A percentile compares a stretch with the other conserved stretches of the same genome.
Conservation (phyloP, 2,888 invertebrate genomes). For the Amorpha juglandis region DNA sequence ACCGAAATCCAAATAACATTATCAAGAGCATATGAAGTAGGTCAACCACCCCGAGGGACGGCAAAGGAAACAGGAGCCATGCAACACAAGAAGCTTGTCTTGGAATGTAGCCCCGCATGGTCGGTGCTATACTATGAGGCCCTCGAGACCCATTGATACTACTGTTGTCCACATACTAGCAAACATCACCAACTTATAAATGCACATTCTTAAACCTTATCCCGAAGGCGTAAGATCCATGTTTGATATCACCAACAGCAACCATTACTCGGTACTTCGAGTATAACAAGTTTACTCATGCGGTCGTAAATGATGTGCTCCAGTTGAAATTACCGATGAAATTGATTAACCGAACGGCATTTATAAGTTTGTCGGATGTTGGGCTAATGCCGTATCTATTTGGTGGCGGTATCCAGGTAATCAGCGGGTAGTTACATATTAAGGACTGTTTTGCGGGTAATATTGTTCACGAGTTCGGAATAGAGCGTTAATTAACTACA, state of each 20-base stretch:
- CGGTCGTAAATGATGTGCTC: not conserved
- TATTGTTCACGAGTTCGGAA: conserved; percentile 9
- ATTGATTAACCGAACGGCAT: conserved; percentile 1
- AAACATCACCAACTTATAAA: not conserved
- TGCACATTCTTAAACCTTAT: not conserved
- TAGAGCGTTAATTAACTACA: conserved; percentile 16
- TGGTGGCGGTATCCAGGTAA: conserved; percentile 15
- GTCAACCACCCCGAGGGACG: not conserved
- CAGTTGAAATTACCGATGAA: not conserved
- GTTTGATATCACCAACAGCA: not conserved
- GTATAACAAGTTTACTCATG: conserved; percentile 5
- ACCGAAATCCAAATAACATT: conserved; percentile 1
- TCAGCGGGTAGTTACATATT: conserved; percentile 25
- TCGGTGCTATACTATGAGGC: conserved; percentile 6
- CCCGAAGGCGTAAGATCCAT: not conserved
- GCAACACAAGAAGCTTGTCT: conserved; percentile 10
- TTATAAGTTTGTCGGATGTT: not conserved
- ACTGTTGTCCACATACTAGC: conserved; percentile 17
- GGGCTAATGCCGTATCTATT: conserved; percentile 5
- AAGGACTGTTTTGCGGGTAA: conserved; percentile 21
- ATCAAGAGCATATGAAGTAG: not conserved
- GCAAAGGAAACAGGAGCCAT: conserved; percentile 14
- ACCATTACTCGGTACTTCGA: no score
- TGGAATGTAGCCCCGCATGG: not conserved
- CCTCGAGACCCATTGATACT: conserved; percentile 13